Base-by-base conservation (phyloP, 2,797 vertebrate species). In the Coendou prehensilis region DNA sequence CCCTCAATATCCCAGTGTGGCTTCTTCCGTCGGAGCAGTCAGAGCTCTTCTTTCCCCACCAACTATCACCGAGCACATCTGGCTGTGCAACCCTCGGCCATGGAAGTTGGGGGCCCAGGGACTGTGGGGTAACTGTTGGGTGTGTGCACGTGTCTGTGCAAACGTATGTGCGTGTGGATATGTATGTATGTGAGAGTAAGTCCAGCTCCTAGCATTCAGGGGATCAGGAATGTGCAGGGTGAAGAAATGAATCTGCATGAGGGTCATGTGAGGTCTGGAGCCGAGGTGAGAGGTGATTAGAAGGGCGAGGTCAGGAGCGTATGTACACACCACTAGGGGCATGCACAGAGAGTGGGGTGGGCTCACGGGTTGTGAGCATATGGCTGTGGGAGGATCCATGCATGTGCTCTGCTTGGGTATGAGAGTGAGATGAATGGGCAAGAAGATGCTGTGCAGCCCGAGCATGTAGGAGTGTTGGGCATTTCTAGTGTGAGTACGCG, bases 71-170 rank as follows among this genome's bases (percentile, higher is more conserved):
- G 97, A 6, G 99, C 99, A 95, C 99, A 98, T 79, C 98, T 99
- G 98, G 99, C 99, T 82, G 97, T 99, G 97, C 99, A 99, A 98
- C 99, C 99, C 93, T 99, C 99, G 52, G 99, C 99, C 96, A 98
- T 80, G 97, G 99, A 99, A 98, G 99, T 98, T 97, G 99, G 99
- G 99, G 99, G 99, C 17, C 98, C 98, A 97, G 99, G 99, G 97
- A 98, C 97, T 89, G 97, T 98, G 97, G 97, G 98, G 98, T 98
- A 98, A 98, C 93, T 71, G 87, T n/a, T 86, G 92, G 84, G 84
- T 87, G 30, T 71, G 47, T 76, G 18, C 30, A 23, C 4, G 2
- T 71, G 56, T 11, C 71, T 84, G 41, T 13, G 47, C 88, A 56
- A 8, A 5, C 73, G 78, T 73, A 50, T 20, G 45, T 54, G 28